Evolutionary conservation across 2,113 vertebrate genomes (phyloP), one percentile per base, ranked within the genome.

Genomic region (Pogonocichla stellata): DNA sequence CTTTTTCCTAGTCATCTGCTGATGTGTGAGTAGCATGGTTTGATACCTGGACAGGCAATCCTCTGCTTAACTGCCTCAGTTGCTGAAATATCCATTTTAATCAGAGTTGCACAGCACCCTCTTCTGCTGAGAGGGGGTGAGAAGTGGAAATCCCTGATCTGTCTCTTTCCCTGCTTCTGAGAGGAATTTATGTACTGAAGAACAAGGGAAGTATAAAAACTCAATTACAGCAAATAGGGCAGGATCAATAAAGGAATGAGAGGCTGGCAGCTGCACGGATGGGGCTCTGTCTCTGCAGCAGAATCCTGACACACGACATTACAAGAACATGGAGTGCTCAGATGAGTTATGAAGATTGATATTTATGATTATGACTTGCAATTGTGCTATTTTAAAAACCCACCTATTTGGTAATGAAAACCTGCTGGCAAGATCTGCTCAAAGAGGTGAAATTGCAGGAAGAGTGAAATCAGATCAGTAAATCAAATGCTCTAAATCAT

Each of bases 351-450:
- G 90, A 69, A 90, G 93, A 93, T 87, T 96, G 86, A 93, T 95
- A 89, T 95, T 97, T 92, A 91, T 86, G 78, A 92, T 91, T 90
- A 94, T 91, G 82, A 94, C 94, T 96, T 85, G 84, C 92, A 95
- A 51, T 95, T 81, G 83, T 62, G 66, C 93, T 94, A 54, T 87
- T 96, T 95, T 36, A 94, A 94, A 93, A 93, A 6, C 6, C 61
- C 54, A 91, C 88, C 93, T 94, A 95, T 96, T 96, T 96, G 70
- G 88, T 92, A 97, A 96, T 96, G 93, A 94, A 96, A 95, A 94
- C 93, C 92, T 95, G 80, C 92, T 94, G 91, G 95, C 94, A 92
- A 96, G 86, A 88, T 80, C 80, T 75, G 88, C 91, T 94, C 92
- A 78, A 90, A 88, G 82, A 92, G 72, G 92, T 95, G 86, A 94